Base-by-base conservation (phyloP, 2,113 vertebrate species). In the Chelonoidis abingdonii region DNA sequence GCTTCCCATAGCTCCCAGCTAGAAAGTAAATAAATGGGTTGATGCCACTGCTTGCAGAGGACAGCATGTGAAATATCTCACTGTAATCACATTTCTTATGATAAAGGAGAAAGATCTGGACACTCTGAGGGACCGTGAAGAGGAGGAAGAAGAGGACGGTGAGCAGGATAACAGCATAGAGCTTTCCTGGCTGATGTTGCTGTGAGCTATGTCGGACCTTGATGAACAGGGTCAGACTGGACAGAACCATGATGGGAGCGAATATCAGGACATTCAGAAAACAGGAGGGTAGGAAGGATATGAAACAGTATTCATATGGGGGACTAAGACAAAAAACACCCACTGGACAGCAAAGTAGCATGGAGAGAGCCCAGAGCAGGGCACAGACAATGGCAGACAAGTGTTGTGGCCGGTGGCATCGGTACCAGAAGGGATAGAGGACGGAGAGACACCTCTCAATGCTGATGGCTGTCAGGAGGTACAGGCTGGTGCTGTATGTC, bases 21-120 rank as follows among this genome's bases (percentile, higher is more conserved):
- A 90, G 47, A 52, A 96, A 97, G 79, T 93, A 97, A 79, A 91
- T n/a, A 19, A 75, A 72, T 5, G 96, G 94, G 54, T 97, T 97
- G 90, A 95, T 81, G 1, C 93, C 69, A 10, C 96, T 89, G 56
- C 93, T 95, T 9, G 80, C 49, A 17, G 29, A 50, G 49, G 57
- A 57, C 54, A 94, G 76, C 83, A 96, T 25, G 52, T 24, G 31
- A 54, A 79, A 65, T 31, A 88, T 41, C 19, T 69, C 5, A 10
- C 16, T 27, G 24, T 16, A 17, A 7, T 12, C 1, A 1, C 1
- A 4, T 22, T 6, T 31, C 1, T 35, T 17, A 27, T 4, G 2
- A 24, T 25, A 44, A 44, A 3, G 5, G 31, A 91, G 4, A 25
- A 80, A 84, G 83, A 84, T 78, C 13, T 24, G 8, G 75, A 84